phyloP scores from a whole-genome alignment of 2,797 vertebrate species.

The Aldrovandia affinis region DNA sequence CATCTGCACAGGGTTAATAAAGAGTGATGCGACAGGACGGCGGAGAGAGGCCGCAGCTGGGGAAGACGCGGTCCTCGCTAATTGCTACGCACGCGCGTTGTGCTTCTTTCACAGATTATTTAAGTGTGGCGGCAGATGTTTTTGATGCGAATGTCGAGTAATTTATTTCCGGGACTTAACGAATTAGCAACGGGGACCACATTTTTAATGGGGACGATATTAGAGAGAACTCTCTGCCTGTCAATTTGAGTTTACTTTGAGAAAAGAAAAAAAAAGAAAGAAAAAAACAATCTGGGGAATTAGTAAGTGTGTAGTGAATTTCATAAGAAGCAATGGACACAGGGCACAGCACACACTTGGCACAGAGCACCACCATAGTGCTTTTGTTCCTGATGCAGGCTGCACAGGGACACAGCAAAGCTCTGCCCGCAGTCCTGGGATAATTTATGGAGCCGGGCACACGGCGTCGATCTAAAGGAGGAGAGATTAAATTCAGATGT shows the following conservation, averaged over 20 bases:
- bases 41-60: not conserved
- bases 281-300: not conserved
- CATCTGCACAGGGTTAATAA: not conserved
- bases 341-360: not conserved
- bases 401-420: not conserved
- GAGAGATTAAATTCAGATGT: conserved; percentile 10
- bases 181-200: not conserved
- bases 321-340: not conserved
- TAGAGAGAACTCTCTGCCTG: not conserved
- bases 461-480: not conserved
- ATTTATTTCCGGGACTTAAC: conserved; percentile 13
- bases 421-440: not conserved
- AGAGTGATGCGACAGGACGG: not conserved
- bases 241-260: not conserved
- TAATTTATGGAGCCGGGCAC: not conserved
- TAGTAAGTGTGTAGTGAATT: not conserved
- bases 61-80: not conserved
- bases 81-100: not conserved
- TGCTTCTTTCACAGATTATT: not conserved
- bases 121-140: not conserved
- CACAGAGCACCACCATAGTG: not conserved
- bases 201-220: not conserved
- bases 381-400: not conserved
- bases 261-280: not conserved
- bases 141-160: not conserved